Base-by-base conservation (phyloP, 1,140 invertebrate species). In the Anagrus nilaparvatae region DNA sequence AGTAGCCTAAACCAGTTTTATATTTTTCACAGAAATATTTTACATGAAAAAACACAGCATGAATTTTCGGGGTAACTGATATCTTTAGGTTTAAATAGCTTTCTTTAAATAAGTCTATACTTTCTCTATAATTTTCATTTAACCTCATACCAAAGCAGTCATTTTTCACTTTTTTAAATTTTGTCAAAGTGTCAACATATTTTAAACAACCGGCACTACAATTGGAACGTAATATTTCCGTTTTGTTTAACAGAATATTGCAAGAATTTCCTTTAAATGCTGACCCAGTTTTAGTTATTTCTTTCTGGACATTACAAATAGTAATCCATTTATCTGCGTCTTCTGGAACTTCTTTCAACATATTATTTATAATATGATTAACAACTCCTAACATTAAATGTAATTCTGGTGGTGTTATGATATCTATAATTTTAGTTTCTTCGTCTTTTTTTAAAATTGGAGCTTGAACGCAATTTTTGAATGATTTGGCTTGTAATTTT, bases 391-490 rank as follows among this genome's bases (percentile, higher is more conserved):
- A 12, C 32, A 24, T n/a, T 21, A 35, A 34, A 43, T 27, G 37
- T 19, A 31, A 21, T 23, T 44, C 42, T n/a, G 34, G 42, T 10
- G 42, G 33, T 28, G 18, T 13, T n/a, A 44, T 28, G 20, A 44
- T 21, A 20, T 24, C 30, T 9, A 36, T 14, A 4, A 44, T 37
- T 19, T 4, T 13, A 13, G 9, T 36, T n/a, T 44, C 34, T 23
- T 37, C 24, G 3, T 40, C 17, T 28, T 5, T 10, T 27, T 16
- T 27, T 13, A 44, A 18, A 12, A 44, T 29, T 18, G 42, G 24
- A 18, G 33, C 16, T 13, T 44, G 20, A 20, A 35, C 27, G 27
- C 42, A 44, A 30, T 37, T 44, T 37, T 37, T 36, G 29, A 28
- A 44, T 18, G 4, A 5, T 9, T 44, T 37, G 10, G 32, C n/a